These are phyloP conservation scores for Piaya cayana DNA, from an alignment of 2,113 vertebrate genomes.

Conservation along the genomic window DNA sequence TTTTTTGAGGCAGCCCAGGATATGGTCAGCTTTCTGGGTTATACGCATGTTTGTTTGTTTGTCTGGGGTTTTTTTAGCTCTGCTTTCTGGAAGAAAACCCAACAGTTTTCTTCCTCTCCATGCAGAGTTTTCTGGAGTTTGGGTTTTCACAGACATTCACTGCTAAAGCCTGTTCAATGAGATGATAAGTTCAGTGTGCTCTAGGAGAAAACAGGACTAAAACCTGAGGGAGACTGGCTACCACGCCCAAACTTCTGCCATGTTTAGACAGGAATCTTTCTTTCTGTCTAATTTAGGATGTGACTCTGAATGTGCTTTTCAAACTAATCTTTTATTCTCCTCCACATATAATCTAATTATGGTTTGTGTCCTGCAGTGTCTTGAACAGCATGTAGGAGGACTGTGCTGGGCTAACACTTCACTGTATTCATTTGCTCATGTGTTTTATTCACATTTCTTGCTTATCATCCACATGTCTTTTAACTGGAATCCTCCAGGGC, in stretches of 20 bases:
- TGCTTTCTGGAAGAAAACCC: not conserved
- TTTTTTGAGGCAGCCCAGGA: too few species aligned
- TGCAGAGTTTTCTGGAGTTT: not conserved
- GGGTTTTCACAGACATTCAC: not conserved
- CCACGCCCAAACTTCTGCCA: not conserved
- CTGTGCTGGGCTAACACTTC: not conserved
- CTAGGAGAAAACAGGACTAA: conserved; percentile 3
- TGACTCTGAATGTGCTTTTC: not conserved
- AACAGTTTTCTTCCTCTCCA: not conserved
- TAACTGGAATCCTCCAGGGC: not conserved
- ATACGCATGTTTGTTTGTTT: too few species aligned
- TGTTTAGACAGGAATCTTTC: not conserved
- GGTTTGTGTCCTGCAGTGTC: not conserved
- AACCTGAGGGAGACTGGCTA: not conserved
- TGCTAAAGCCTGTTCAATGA: not conserved
- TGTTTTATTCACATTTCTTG: not conserved
- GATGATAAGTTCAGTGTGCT: not conserved
- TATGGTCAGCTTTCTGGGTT: too few species aligned
- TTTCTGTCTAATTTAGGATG: not conserved
- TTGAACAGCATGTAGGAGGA: not conserved
- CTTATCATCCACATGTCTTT: not conserved
- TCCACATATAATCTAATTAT: not conserved
- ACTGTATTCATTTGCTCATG: not conserved
- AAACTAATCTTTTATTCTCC: not conserved
- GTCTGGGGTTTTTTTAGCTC: not conserved